These are phyloP conservation scores for Perca flavescens DNA, from an alignment of 2,113 vertebrate genomes.

Conservation along the genomic window DNA sequence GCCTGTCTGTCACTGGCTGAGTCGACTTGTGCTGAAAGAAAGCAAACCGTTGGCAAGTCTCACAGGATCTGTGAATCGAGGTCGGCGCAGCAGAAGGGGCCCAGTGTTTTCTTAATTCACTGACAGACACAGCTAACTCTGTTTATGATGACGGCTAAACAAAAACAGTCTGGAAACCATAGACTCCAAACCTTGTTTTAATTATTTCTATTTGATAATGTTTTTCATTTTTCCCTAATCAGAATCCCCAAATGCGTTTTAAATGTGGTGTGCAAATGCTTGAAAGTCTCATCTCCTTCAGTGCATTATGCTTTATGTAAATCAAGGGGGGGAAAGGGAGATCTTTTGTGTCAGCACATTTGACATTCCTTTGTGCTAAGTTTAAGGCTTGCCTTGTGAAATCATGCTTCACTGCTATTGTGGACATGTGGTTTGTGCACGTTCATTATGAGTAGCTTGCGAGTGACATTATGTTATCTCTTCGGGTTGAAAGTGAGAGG, in stretches of 20 bases:
- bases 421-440: conserved; percentile 57
- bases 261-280: conserved; percentile 65
- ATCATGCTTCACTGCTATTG: conserved; percentile 67
- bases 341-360: conserved; percentile 72
- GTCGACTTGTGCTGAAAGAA: conserved; percentile 76
- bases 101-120: conserved; percentile 71
- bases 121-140: conserved; percentile 73
- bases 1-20: conserved; percentile 75
- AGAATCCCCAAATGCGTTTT: conserved; percentile 60
- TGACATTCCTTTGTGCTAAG: conserved; percentile 73
- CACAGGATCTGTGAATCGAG: conserved; percentile 68
- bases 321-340: conserved; percentile 53
- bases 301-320: conserved; percentile 63
- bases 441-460: conserved; percentile 63
- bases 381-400: conserved; percentile 71
- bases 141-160: conserved; percentile 72
- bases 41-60: conserved; percentile 69
- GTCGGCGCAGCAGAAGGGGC: conserved; percentile 66
- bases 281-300: conserved; percentile 55
- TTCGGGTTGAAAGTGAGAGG: conserved; percentile 68
- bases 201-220: conserved; percentile 73
- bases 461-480: conserved; percentile 62
- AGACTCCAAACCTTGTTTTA: conserved; percentile 56
- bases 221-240: conserved; percentile 69
- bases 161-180: conserved; percentile 69